Evolutionary conservation across 1,140 invertebrate species (phyloP).

Genomic region (Hestina assimilis): DNA sequence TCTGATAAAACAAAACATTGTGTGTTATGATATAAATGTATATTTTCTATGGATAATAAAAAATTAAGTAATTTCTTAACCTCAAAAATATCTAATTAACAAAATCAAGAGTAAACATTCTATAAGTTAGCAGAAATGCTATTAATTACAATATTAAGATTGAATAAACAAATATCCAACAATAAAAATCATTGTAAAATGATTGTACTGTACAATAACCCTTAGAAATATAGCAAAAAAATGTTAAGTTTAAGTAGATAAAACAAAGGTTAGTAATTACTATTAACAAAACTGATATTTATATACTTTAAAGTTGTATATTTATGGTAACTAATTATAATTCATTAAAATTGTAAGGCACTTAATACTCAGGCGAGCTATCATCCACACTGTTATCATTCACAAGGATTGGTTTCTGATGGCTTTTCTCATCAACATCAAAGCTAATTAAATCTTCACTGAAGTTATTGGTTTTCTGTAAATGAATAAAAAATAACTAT

Average conservation of each 20-base stretch:
- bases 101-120: too few relatives aligned
- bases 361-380: slow-evolving; percentile 67
- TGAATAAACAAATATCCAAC: background rate
- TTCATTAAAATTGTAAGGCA: slow-evolving; percentile 48
- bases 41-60: too few relatives aligned
- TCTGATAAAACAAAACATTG: background rate
- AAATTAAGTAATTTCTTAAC: too few relatives aligned
- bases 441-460: slow-evolving; percentile 65
- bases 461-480: slow-evolving; percentile 55
- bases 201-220: slow-evolving; percentile 15
- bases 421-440: slow-evolving; percentile 60
- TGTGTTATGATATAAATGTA: too few relatives aligned
- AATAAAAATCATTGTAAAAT: background rate
- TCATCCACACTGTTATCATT: slow-evolving; percentile 62
- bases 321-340: slow-evolving; percentile 46
- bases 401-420: slow-evolving; percentile 47
- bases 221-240: background rate
- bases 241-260: background rate
- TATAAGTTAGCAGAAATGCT: background rate
- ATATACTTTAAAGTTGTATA: slow-evolving; percentile 24
- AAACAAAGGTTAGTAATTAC: background rate
- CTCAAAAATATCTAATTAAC: too few relatives aligned
- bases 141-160: background rate
- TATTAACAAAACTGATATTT: slow-evolving; percentile 4
- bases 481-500: slow-evolving; percentile 33